A percentile compares a stretch with the other conserved stretches of the same genome.
These are phyloP conservation scores for Neosalanx taihuensis DNA, from an alignment of 2,797 vertebrate species.

Conservation along the genomic window DNA sequence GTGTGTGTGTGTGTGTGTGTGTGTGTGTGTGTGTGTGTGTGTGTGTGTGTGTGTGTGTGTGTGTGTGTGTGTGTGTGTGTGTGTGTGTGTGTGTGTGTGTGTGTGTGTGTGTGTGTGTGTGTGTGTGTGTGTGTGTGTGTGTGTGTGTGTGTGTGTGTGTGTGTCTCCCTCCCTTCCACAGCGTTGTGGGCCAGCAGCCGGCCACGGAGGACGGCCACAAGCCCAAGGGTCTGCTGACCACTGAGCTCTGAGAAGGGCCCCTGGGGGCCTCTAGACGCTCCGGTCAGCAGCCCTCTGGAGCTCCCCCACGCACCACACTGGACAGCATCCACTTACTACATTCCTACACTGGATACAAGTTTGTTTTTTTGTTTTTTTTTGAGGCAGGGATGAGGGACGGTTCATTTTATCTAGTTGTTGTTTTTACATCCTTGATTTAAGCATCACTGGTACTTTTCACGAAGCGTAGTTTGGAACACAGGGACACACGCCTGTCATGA, in stretches of 20 bases:
- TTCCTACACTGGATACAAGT: slow-evolving; percentile 24
- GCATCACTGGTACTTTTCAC: too few species aligned
- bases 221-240: slow-evolving; percentile 89
- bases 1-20: not conserved
- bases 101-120: not conserved
- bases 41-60: not conserved
- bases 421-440: too few species aligned
- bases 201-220: slow-evolving; percentile 69
- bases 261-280: slow-evolving; percentile 5
- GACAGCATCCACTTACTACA: slow-evolving; percentile 10
- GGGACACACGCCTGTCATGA: not conserved
- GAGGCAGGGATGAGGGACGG: not conserved
- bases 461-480: too few species aligned
- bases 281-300: not conserved
- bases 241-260: slow-evolving; percentile 82
- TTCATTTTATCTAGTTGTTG: too few species aligned
- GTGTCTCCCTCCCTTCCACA: slow-evolving; percentile 39
- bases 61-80: not conserved
- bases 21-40: not conserved
- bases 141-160: not conserved
- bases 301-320: not conserved
- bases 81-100: not conserved
- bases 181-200: slow-evolving; percentile 56
- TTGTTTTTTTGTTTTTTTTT: not conserved
- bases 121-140: not conserved